Base-by-base conservation (phyloP, 2,888 invertebrate species). In the Altica lythri region DNA sequence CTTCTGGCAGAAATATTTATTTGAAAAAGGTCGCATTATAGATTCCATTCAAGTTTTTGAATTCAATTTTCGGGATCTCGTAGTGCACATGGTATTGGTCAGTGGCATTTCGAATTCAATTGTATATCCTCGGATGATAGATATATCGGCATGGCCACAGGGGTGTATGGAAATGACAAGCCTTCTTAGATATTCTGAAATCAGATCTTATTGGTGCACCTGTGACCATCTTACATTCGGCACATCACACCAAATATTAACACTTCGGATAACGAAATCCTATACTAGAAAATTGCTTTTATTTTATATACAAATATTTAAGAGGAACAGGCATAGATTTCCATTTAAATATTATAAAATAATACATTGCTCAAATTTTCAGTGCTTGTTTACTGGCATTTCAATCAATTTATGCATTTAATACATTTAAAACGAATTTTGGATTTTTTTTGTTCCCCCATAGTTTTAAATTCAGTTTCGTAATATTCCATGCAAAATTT, bases 11-110 rank as follows among this genome's bases (percentile, higher is more conserved):
- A 63, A 62, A 64, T 63, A 66, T 67, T 61, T 66, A 61, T 66
- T 61, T 57, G 58, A 47, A 54, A 53, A 63, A 64, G 64, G 63
- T 61, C 61, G 64, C 64, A 76, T 77, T 77, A 76, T 75, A 75
- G 74, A 77, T 77, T 77, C 77, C 66, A 72, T 72, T 67, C 75
- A 72, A 76, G 77, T 77, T 77, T 77, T 76, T 75, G 75, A 76
- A 77, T 77, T 76, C 76, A 76, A 77, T 77, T 77, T 76, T 77
- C 76, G 74, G 69, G 69, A 71, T 72, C 74, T 74, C 74, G 75
- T 74, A 73, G 74, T 73, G 72, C 74, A 72, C 69, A 72, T 68
- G 74, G 71, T 72, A 75, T 76, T 75, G 76, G 76, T 76, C 77
- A 76, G 74, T 70, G 71, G 70, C 74, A 74, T 75, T 75, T 72